Evolutionary conservation across 2,888 invertebrate genomes (phyloP).

Genomic region (Mimachlamys varia): DNA sequence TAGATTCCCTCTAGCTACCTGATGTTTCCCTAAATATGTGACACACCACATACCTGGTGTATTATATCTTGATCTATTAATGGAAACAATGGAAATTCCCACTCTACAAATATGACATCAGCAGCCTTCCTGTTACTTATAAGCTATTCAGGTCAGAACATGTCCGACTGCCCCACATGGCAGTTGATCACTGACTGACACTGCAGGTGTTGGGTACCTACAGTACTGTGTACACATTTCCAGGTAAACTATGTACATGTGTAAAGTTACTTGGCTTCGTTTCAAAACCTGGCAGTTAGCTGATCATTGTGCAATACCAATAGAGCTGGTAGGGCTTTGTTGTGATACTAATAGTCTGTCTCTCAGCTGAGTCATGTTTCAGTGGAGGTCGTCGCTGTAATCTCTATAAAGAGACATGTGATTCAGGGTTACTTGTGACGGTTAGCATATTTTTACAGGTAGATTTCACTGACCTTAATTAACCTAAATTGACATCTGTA

Average conservation of each 20-base stretch:
- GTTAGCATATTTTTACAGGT: no score
- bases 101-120: constrained; percentile 40
- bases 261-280: neutral
- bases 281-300: constrained; percentile 13
- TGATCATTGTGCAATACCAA: neutral
- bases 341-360: neutral
- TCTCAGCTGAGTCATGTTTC: neutral
- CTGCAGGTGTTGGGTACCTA: neutral
- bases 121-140: neutral
- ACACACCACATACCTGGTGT: neutral
- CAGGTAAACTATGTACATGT: neutral
- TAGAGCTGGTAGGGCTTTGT: neutral
- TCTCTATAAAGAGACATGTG: neutral
- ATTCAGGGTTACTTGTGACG: no score
- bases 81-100: constrained; percentile 47
- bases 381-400: neutral
- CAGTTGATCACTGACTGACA: neutral
- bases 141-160: neutral
- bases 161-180: neutral
- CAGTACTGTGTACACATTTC: neutral
- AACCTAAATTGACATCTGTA: no score
- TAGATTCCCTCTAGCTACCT: neutral
- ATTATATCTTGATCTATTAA: constrained; percentile 15
- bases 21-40: neutral
- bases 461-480: no score